phyloP scores from a whole-genome alignment of 2,113 vertebrate genomes.

The Todiramphus saurophagus region DNA sequence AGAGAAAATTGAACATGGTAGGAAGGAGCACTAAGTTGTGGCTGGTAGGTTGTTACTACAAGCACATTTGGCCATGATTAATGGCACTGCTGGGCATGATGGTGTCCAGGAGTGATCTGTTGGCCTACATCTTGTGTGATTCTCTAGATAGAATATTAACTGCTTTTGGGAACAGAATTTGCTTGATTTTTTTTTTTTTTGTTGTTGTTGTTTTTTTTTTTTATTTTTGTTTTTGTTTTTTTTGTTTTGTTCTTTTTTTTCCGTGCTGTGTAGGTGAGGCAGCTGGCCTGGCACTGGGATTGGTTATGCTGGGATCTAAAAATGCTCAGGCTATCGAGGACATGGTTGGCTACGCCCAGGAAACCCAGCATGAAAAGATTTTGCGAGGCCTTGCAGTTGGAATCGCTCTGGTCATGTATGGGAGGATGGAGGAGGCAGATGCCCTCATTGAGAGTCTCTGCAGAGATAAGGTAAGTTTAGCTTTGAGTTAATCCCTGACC shows the following conservation, averaged over 20 bases:
- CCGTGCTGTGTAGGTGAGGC: constrained; percentile 85
- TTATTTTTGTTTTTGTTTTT: no score
- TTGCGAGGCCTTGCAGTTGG: constrained; percentile 94
- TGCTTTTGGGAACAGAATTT: neutral
- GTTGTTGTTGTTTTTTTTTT: no score
- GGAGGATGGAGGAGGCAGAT: constrained; percentile 98
- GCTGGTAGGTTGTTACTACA: neutral
- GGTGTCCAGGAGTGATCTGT: neutral
- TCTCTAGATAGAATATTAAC: neutral
- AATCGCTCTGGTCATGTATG: constrained; percentile 97
- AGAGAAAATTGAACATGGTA: neutral
- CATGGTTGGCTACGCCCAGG: constrained; percentile 98
- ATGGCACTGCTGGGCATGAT: neutral
- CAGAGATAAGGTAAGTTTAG: constrained; percentile 88
- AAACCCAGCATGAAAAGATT: constrained; percentile 98
- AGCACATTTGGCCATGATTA: neutral
- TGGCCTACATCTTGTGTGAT: neutral
- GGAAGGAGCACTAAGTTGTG: neutral
- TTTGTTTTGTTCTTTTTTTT: neutral
- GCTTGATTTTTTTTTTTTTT: neutral
- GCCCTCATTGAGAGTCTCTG: constrained; percentile 97
- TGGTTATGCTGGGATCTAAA: constrained; percentile 98
- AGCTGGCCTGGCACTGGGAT: constrained; percentile 91
- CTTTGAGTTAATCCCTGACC: neutral
- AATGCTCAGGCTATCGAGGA: constrained; percentile 98